Base-by-base conservation (phyloP, 2,888 invertebrate species). In the Andrena minutula region DNA sequence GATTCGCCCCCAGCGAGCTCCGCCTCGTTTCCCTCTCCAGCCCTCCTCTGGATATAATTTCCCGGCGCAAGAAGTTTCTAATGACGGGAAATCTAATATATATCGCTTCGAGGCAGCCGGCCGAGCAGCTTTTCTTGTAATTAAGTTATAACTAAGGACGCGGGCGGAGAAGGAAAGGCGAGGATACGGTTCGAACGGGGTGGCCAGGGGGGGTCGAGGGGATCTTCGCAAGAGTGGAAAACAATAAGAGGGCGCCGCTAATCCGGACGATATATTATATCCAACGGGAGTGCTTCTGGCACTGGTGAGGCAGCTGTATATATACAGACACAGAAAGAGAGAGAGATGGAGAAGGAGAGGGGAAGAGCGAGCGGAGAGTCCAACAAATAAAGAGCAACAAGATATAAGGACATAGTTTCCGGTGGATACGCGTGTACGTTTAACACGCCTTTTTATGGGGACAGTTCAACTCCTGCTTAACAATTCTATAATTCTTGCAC, bases 211-310 rank as follows among this genome's bases (percentile, higher is more conserved):
- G 75, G 70, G 61, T 53, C 74, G 65, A 75, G 70, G 70, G 41
- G 76, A 81, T 86, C 88, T 77, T 90, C 88, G 89, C 90, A 89
- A 90, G 90, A 93, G 93, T 91, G 92, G 93, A 93, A 94, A 93
- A 94, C 93, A 94, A 93, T 94, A 93, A 94, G 93, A 91, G 90
- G 90, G 89, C 89, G 90, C 89, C 87, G 87, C 89, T 93, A 93
- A 94, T 93, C 93, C 92, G 87, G 83, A 90, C 92, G 91, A 93
- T 94, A 93, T 91, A 92, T 93, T 93, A 93, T 92, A 92, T 90
- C 91, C 89, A 91, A 91, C 89, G 90, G 90, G 93, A 93, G 91
- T 93, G 93, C 89, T 93, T 89, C 83, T 86, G 78, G 77, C 77
- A 77, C 60, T 73, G 75, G 20, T 16, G 28, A 66, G 85, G 72